Evolutionary conservation across 2,113 vertebrate genomes (phyloP), one percentile per base, ranked within the genome.

Genomic region (Cepphus grylle): DNA sequence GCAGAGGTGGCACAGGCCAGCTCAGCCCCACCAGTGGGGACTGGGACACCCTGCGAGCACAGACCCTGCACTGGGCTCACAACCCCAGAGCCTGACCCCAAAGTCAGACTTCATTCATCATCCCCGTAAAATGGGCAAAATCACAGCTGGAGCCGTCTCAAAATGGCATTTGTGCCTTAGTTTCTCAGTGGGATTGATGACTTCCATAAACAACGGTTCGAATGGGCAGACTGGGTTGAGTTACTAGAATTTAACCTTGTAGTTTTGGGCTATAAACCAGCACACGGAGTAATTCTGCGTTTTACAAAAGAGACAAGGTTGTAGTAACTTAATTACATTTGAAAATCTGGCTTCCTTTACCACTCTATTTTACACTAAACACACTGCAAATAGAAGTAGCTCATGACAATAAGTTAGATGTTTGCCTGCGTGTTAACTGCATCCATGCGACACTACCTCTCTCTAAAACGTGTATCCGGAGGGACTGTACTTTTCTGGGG

Each of bases 111-210:
- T 25, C 5, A 2, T 3, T 3, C 3, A 4, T 3, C 63, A 23
- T 6, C n/a, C 43, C 43, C 0, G 0, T 12, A 7, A 42, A 67
- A 40, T 0, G 4, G 42, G 71, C 15, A 65, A 58, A 36, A 42
- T 5, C 9, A 3, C 36, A 50, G 30, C 25, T 9, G 40, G 40
- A 12, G 32, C 53, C 62, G 20, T 25, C 22, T 8, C 36, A 10
- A 43, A 36, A 29, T 6, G n/a, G 3, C 26, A 6, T n/a, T 8
- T 25, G 18, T 1, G 1, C 50, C 38, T 52, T 8, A 3, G 29
- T 27, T 65, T 47, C 49, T 38, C 59, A 21, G 61, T 19, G 7
- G 61, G 42, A n/a, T 12, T 11, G 42, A 21, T 29, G 29, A 36
- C 36, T 13, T 58, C 38, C 63, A 27, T 3, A 20, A 43, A 5